These are phyloP conservation scores for Helicolenus hilgendorfi DNA, from an alignment of 2,797 vertebrate species.

Conservation along the genomic window DNA sequence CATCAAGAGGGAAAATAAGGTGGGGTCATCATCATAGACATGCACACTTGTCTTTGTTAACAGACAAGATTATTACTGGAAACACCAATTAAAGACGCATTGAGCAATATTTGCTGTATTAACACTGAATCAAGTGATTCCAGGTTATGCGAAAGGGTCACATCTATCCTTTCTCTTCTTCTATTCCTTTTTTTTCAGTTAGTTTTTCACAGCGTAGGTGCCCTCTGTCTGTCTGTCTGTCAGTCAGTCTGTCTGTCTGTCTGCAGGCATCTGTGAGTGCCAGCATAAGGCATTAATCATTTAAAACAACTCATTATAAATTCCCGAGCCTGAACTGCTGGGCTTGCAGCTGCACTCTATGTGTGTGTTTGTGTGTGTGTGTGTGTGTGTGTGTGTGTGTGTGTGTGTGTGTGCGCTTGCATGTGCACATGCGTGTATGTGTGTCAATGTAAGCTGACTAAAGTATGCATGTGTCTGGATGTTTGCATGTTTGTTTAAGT, in stretches of 20 bases:
- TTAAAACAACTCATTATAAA: constrained; percentile 70
- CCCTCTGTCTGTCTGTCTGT: too few relatives aligned
- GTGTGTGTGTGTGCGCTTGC: neutral
- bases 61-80: neutral
- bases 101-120: neutral
- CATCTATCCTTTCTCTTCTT: neutral
- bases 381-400: neutral
- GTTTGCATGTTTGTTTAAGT: constrained; percentile 26
- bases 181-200: neutral
- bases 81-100: neutral
- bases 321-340: constrained; percentile 52
- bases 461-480: neutral
- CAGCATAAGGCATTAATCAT: constrained; percentile 64
- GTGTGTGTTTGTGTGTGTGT: neutral
- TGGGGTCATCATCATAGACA: neutral
- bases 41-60: neutral
- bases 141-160: neutral
- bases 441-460: neutral
- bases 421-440: neutral
- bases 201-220: neutral
- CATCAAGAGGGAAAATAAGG: neutral
- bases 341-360: constrained; percentile 39
- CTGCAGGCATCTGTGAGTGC: constrained; percentile 27
- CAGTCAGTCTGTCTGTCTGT: neutral
- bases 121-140: neutral